phyloP scores from a whole-genome alignment of 2,888 invertebrate genomes.

The Drosophila anceps region DNA sequence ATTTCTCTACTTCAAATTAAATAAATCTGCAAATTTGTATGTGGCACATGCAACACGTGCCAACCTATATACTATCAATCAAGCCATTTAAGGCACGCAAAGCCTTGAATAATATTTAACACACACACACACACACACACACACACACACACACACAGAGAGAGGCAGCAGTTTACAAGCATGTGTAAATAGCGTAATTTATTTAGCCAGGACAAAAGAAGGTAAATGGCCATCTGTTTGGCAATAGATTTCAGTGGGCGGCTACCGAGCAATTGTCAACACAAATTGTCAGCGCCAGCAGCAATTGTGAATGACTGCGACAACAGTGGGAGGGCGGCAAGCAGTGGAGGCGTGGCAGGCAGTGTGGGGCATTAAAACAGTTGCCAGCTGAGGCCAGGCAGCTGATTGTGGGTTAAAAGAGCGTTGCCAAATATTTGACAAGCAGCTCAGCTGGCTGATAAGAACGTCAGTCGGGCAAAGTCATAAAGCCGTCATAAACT shows the following conservation, averaged over 20 bases:
- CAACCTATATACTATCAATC: conserved; percentile 10
- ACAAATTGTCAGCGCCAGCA: conserved; percentile 26
- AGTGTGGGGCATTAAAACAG: conserved; percentile 10
- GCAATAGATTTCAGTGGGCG: conserved; percentile 19
- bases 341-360: not conserved
- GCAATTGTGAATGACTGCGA: conserved; percentile 31
- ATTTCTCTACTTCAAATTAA: conserved; percentile 1
- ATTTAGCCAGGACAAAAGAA: conserved; percentile 32
- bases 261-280: conserved; percentile 34
- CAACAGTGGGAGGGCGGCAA: not conserved
- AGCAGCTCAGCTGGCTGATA: conserved; percentile 45
- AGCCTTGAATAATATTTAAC: conserved; percentile 48
- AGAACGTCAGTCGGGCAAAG: conserved; percentile 39
- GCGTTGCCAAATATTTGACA: conserved; percentile 53
- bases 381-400: conserved; percentile 19
- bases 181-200: conserved; percentile 53
- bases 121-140: conserved; percentile 6
- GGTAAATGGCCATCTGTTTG: conserved; percentile 32
- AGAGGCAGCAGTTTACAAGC: conserved; percentile 5
- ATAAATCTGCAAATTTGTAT: conserved; percentile 38
- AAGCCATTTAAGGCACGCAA: conserved; percentile 15
- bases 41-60: conserved; percentile 58
- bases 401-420: conserved; percentile 41
- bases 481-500: conserved; percentile 48
- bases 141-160: not conserved